Conservation (phyloP, 1,140 invertebrate genomes). For the Melitaea cinxia region DNA sequence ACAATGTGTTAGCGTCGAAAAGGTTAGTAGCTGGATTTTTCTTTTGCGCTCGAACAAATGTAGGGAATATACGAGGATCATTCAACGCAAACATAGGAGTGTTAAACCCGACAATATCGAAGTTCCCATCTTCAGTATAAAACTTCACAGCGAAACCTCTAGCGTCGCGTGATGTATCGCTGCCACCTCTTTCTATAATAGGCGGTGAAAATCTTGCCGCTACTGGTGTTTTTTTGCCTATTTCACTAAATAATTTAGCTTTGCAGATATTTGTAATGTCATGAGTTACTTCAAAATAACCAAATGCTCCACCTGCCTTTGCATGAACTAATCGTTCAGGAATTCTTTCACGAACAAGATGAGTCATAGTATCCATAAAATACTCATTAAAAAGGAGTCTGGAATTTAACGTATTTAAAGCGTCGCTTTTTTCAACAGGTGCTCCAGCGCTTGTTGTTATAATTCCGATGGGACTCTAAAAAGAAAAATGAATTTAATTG, state of each 20-base stretch:
- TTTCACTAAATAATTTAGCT: constrained; percentile 90
- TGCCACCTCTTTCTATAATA: constrained; percentile 92
- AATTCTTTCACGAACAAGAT: constrained; percentile 95
- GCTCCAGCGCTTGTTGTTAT: constrained; percentile 91
- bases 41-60: constrained; percentile 85
- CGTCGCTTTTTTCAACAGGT: constrained; percentile 87
- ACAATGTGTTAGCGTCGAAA: constrained; percentile 92
- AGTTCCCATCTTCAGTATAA: constrained; percentile 90
- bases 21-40: constrained; percentile 88
- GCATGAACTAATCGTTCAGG: constrained; percentile 97
- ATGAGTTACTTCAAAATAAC: constrained; percentile 97
- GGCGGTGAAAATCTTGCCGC: constrained; percentile 90
- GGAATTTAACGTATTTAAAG: constrained; percentile 55
- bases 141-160: constrained; percentile 90
- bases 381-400: constrained; percentile 91
- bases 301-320: constrained; percentile 97
- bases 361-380: constrained; percentile 93
- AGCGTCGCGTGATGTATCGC: constrained; percentile 88
- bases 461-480: constrained; percentile 91
- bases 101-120: constrained; percentile 89
- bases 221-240: constrained; percentile 94
- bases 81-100: constrained; percentile 89
- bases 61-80: constrained; percentile 86
- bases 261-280: constrained; percentile 94
- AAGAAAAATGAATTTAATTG: no score